Conservation (phyloP, 2,113 vertebrate genomes). For the Perca flavescens region DNA sequence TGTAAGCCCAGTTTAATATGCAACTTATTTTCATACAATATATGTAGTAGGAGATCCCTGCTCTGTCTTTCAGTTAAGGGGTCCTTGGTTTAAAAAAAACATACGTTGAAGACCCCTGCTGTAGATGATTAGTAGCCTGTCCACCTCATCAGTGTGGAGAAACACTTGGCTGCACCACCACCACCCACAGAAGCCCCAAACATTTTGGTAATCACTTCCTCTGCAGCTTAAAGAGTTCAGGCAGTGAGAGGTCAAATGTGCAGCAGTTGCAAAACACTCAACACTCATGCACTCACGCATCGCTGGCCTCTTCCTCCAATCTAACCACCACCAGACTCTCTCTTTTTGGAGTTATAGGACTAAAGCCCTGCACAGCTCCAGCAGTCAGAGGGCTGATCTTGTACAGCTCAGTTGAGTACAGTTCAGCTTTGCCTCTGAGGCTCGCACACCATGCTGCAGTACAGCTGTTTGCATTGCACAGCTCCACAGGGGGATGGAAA, state of each 20-base stretch:
- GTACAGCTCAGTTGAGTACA: slow-evolving; percentile 39
- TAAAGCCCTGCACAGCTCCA: slow-evolving; percentile 20
- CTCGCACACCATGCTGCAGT: slow-evolving; percentile 45
- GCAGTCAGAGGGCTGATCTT: slow-evolving; percentile 30
- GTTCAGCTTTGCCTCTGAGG: slow-evolving; percentile 31
- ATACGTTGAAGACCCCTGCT: background rate
- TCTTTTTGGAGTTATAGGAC: slow-evolving; percentile 3
- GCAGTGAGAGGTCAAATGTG: slow-evolving; percentile 51
- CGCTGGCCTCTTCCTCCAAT: background rate
- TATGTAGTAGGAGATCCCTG: no score
- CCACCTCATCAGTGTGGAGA: slow-evolving; percentile 15
- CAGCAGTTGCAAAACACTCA: slow-evolving; percentile 22
- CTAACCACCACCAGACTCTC: slow-evolving; percentile 16
- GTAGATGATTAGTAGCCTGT: slow-evolving; percentile 8
- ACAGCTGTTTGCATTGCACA: slow-evolving; percentile 38
- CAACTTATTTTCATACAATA: no score
- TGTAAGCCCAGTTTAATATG: no score
- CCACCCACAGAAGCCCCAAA: slow-evolving; percentile 24
- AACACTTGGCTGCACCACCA: slow-evolving; percentile 47
- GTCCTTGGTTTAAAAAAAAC: no score
- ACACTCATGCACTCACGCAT: background rate
- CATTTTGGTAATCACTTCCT: slow-evolving; percentile 56
- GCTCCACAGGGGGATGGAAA: slow-evolving; percentile 23
- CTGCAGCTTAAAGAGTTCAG: slow-evolving; percentile 22
- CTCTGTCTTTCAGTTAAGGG: no score